Conservation (phyloP, 2,113 vertebrate genomes). For the Chamaetylas fuelleborni region DNA sequence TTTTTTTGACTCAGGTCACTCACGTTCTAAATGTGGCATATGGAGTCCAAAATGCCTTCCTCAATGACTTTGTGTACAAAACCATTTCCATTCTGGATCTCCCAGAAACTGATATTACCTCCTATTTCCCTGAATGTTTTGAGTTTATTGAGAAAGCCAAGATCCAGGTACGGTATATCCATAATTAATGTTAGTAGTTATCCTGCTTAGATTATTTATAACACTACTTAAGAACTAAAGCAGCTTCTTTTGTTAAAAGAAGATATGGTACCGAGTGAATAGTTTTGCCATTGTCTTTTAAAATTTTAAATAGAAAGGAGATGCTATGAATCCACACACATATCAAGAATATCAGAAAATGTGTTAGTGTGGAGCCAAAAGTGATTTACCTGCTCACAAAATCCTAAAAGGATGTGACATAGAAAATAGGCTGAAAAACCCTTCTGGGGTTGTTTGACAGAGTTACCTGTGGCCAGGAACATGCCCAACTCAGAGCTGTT, state of each 20-base stretch:
- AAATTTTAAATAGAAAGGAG: neutral
- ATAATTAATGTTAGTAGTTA: neutral
- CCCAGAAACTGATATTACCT: constrained; percentile 86
- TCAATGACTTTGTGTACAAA: constrained; percentile 77
- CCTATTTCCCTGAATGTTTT: constrained; percentile 88
- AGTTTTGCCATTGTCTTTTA: neutral
- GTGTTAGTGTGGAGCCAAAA: neutral
- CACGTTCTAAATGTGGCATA: constrained; percentile 94
- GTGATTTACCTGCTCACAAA: neutral
- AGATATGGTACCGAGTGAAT: neutral
- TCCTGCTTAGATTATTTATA: neutral
- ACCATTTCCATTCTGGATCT: constrained; percentile 87
- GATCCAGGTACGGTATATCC: constrained; percentile 76
- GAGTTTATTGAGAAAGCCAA: constrained; percentile 89
- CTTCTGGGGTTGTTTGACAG: neutral
- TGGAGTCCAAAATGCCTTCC: constrained; percentile 91
- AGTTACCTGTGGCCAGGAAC: neutral
- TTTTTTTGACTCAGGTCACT: constrained; percentile 81
- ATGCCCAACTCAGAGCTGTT: neutral
- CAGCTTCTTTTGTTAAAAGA: neutral
- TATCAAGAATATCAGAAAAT: neutral
- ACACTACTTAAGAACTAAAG: neutral
- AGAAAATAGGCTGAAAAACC: neutral
- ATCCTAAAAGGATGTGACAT: neutral
- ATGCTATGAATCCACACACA: neutral